A percentile compares a stretch with the other conserved stretches of the same genome.
Evolutionary conservation across 23 tunicate species (phyloP).

Genomic region (Styela plicata): DNA sequence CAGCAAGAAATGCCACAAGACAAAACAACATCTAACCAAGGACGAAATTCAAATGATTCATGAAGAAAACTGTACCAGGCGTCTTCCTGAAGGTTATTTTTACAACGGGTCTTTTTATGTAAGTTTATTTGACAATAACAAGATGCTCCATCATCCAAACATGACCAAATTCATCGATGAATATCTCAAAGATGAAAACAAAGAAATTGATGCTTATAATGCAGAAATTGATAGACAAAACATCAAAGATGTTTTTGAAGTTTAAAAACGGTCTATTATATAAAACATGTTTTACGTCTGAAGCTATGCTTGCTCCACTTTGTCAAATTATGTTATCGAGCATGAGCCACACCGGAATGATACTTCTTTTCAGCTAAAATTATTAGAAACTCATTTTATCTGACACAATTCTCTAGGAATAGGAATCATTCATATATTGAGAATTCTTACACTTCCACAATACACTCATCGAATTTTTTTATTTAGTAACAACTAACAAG

Average conservation of each 20-base stretch:
- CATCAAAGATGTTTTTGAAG: slow-evolving; percentile 42
- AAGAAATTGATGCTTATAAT: slow-evolving; percentile 59
- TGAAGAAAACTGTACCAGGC: slow-evolving; percentile 40
- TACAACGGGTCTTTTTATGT: slow-evolving; percentile 80
- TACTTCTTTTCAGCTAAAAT: too few species aligned
- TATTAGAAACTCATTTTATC: too few species aligned
- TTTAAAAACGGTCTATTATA: too few species aligned
- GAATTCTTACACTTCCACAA: too few species aligned
- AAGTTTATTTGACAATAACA: slow-evolving; percentile 59
- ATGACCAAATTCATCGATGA: slow-evolving; percentile 56
- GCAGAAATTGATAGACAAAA: slow-evolving; percentile 34
- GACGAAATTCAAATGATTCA: slow-evolving; percentile 59
- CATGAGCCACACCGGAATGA: too few species aligned
- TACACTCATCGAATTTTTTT: too few species aligned
- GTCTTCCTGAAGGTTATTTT: slow-evolving; percentile 77
- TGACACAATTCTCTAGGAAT: too few species aligned
- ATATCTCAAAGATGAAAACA: slow-evolving; percentile 51
- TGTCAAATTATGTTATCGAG: too few species aligned
- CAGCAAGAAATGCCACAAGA: slow-evolving; percentile 60
- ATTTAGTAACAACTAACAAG: too few species aligned
- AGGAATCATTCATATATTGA: too few species aligned
- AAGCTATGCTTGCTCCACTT: too few species aligned
- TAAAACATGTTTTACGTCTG: too few species aligned
- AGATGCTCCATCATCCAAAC: slow-evolving; percentile 56
- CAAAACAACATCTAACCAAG: slow-evolving; percentile 33